Conservation (phyloP, 2,888 invertebrate species). For the Anthophora plumipes region DNA sequence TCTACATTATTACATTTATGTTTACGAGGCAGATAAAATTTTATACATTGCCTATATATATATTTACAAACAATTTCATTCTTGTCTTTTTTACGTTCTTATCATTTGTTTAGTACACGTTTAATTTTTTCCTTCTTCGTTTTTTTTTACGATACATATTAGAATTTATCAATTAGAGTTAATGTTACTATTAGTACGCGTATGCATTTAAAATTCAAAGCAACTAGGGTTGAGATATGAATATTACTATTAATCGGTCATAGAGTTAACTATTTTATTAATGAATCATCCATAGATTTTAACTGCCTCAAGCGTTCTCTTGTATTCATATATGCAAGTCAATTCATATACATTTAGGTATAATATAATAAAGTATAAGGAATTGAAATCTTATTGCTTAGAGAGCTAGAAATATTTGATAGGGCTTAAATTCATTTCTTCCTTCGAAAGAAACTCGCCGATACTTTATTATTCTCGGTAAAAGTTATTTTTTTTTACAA, state of each 20-base stretch:
- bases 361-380: slow-evolving; percentile 2
- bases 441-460: slow-evolving; percentile 10
- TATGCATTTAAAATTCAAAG: neutral
- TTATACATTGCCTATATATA: neutral
- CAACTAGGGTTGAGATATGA: neutral
- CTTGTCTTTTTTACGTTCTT: neutral
- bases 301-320: slow-evolving; percentile 40
- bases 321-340: slow-evolving; percentile 4
- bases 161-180: neutral
- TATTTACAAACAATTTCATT: neutral
- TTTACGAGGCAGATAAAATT: slow-evolving; percentile 45
- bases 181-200: neutral
- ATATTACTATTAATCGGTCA: neutral
- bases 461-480: neutral
- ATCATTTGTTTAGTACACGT: neutral
- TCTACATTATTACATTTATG: neutral
- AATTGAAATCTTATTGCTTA: slow-evolving; percentile 27
- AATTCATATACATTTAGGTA: slow-evolving; percentile 15
- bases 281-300: slow-evolving; percentile 25
- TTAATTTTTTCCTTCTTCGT: slow-evolving; percentile 5
- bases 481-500: neutral
- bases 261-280: slow-evolving; percentile 4
- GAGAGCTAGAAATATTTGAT: neutral
- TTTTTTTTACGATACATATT: neutral
- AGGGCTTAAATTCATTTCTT: slow-evolving; percentile 30